Evolutionary conservation across 2,797 vertebrate species (phyloP).

Genomic region (Masticophis lateralis): DNA sequence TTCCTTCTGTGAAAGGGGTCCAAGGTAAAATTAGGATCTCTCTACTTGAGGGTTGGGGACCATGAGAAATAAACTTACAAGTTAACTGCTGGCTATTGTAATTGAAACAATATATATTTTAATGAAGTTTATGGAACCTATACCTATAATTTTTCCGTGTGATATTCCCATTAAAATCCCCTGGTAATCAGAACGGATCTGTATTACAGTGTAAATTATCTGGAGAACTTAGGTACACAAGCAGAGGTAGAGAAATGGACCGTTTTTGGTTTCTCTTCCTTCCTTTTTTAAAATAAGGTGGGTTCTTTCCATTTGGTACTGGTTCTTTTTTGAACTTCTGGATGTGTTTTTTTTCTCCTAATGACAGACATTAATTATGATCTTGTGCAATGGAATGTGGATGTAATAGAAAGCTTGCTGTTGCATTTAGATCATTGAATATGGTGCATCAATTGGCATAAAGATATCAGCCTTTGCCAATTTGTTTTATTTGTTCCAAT

Average conservation of each 20-base stretch:
- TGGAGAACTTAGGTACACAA: not conserved
- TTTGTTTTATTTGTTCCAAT: not conserved
- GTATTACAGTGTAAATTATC: not conserved
- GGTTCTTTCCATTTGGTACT: not conserved
- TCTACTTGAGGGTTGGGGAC: not conserved
- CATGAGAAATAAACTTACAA: slow-evolving; percentile 27
- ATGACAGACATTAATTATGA: not conserved
- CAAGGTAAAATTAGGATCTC: not conserved
- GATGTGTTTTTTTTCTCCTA: not conserved
- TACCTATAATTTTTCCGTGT: not conserved
- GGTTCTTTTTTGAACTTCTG: not conserved
- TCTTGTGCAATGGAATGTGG: not conserved
- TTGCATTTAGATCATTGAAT: not conserved
- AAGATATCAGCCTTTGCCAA: not conserved
- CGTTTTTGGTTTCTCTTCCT: not conserved
- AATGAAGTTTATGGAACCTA: not conserved
- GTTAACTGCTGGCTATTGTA: not conserved
- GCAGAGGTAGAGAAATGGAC: not conserved
- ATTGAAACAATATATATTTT: not conserved
- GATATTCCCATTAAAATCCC: not conserved
- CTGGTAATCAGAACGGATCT: not conserved
- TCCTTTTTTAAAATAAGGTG: not conserved
- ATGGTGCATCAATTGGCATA: not conserved
- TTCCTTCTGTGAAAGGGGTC: not conserved
- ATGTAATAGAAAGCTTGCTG: not conserved